Base-by-base conservation (phyloP, 2,888 invertebrate species). In the Drosophila rubida region DNA sequence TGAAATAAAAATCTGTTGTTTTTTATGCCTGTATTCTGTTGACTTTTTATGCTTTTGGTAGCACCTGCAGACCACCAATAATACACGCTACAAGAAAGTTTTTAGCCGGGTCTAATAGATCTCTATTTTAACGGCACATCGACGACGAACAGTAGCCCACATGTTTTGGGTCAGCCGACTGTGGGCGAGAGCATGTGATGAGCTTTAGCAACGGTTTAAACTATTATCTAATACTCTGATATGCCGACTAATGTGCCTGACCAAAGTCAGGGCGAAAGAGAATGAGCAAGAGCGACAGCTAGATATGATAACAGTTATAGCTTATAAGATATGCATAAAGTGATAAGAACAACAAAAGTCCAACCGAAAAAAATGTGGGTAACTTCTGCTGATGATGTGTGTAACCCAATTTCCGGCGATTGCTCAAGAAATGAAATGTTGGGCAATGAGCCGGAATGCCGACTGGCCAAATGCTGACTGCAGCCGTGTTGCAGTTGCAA, bases 391-490 rank as follows among this genome's bases (percentile, higher is more conserved):
- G 62, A 32, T 63, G 72, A 69, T 55, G 66, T 55, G 73, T 74
- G 71, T 81, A 73, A 73, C 80, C 73, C 67, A 80, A 78, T 81
- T 81, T 81, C 72, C 78, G 80, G 65, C 65, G 46, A 79, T 72
- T 71, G 58, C 75, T 22, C 54, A 68, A 75, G 30, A 14, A 45
- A 14, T n/a, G n/a, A 45, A 39, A 55, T 42, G 25, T 81, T 81
- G 75, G 57, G 79, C 81, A 80, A 81, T 75, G 65, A 66, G 61
- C 67, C 79, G 68, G 64, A 68, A 59, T 64, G 51, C 32, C 41
- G 61, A 37, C 6, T 37, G 35, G 13, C 35, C 35, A 14, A 37
- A 37, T 37, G 7, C 14, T 41, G 39, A 46, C 19, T 54, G 27
- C 49, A n/a, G 30, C n/a, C 30, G 30, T 41, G 35, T 14, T 37